Conservation (phyloP, 2,888 invertebrate genomes). For the Drosophila melanocephala region DNA sequence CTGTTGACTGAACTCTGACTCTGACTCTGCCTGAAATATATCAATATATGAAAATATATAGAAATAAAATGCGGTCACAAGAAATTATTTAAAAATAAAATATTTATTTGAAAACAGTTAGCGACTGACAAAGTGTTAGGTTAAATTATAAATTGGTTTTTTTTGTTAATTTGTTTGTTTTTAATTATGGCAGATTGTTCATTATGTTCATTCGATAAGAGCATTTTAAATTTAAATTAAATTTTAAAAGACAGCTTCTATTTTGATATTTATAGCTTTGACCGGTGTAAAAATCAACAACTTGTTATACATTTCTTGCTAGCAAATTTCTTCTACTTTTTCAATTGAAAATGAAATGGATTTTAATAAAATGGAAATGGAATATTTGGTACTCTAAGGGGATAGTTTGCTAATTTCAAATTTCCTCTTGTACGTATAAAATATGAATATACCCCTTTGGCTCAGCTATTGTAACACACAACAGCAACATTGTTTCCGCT, state of each 20-base stretch:
- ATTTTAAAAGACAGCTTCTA: background rate
- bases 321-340: background rate
- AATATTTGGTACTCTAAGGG: too few relatives aligned
- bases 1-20: too few relatives aligned
- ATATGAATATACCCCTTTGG: background rate
- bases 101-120: too few relatives aligned
- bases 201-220: background rate
- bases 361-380: background rate
- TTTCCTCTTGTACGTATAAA: too few relatives aligned
- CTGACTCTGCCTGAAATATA: too few relatives aligned
- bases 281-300: background rate
- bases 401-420: too few relatives aligned
- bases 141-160: background rate
- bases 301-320: background rate
- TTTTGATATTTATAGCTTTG: background rate
- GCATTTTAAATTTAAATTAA: background rate
- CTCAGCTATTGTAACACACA: slow-evolving; percentile 22
- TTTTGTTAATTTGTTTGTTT: background rate
- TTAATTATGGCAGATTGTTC: background rate
- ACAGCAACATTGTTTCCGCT: slow-evolving; percentile 68
- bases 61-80: too few relatives aligned
- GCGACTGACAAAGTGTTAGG: background rate
- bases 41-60: too few relatives aligned
- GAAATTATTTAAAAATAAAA: background rate
- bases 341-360: background rate